Evolutionary conservation across 2,797 vertebrate species (phyloP), one percentile per base, ranked within the genome.

Genomic region (Cynodonichthys magdalenae): DNA sequence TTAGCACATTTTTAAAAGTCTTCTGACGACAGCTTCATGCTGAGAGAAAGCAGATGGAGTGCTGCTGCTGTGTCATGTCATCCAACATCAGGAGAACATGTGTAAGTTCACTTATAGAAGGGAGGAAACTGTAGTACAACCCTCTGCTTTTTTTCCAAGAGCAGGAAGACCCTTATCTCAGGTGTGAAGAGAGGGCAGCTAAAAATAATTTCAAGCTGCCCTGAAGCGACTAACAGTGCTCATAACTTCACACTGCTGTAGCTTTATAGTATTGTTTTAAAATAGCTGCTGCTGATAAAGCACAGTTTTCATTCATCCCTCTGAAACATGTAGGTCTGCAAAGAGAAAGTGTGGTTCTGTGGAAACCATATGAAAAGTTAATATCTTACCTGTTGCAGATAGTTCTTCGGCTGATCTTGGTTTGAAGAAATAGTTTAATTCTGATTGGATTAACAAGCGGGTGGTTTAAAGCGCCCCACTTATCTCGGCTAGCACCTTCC

Each of bases 151-250:
- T 39, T 67, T 67, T 71, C 69, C 34, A 46, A 61, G 49, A 44
- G 67, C 45, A 56, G 53, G 60, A 71, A 68, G 68, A 20, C 15
- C 28, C 69, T 75, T 89, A 88, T 90, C 85, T 78, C 51, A 53
- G 44, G 72, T 64, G 54, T 77, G 62, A 85, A 71, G 78, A 46
- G 79, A 79, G 31, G 5, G 74, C 4, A 19, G 61, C 87, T 86
- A 79, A 86, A 89, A 85, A 90, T 89, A 89, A 53, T 65, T 74
- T 34, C 53, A 20, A 66, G 63, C 71, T 59, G 53, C 71, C 17
- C 58, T 59, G 66, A 77, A 45, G 41, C 64, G 59, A 69, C 34
- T 27, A 34, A 39, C 34, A 6, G 52, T 42, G 10, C 47, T 63
- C 36, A 53, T 68, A 72, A 46, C 61, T 63, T 54, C 61, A 24